Percentiles rank a stretch among this genome's conserved stretches.
These are phyloP conservation scores for Nomada lathburiana DNA, from an alignment of 2,888 invertebrate species.

Conservation along the genomic window DNA sequence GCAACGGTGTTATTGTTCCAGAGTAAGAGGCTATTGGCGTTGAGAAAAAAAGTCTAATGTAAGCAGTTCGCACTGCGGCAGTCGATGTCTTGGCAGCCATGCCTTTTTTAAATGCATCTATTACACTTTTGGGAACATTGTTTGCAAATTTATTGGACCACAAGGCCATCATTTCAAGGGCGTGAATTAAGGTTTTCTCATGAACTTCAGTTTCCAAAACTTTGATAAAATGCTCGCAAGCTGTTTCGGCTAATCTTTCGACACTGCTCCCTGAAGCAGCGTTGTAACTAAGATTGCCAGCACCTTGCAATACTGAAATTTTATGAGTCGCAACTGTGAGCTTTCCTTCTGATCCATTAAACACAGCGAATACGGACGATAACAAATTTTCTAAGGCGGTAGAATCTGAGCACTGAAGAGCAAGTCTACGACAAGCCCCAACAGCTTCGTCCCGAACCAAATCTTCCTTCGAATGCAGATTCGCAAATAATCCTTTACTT, in stretches of 20 bases:
- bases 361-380: slow-evolving; percentile 90
- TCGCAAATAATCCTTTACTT: slow-evolving; percentile 93
- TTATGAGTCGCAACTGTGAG: slow-evolving; percentile 95
- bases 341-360: slow-evolving; percentile 96
- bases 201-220: slow-evolving; percentile 95
- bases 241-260: slow-evolving; percentile 87
- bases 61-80: slow-evolving; percentile 91
- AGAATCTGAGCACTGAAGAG: slow-evolving; percentile 89
- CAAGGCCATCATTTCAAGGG: slow-evolving; percentile 91
- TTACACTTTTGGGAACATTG: slow-evolving; percentile 88
- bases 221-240: slow-evolving; percentile 89
- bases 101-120: slow-evolving; percentile 90
- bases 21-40: slow-evolving; percentile 72
- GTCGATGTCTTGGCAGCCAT: slow-evolving; percentile 91
- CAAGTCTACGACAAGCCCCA: slow-evolving; percentile 89
- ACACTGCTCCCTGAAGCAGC: slow-evolving; percentile 87
- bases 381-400: slow-evolving; percentile 89
- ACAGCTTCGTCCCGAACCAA: slow-evolving; percentile 90
- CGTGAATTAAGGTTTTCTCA: slow-evolving; percentile 94
- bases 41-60: slow-evolving; percentile 89
- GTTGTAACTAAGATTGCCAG: slow-evolving; percentile 91
- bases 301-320: slow-evolving; percentile 92
- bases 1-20: slow-evolving; percentile 86
- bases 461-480: slow-evolving; percentile 94
- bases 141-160: slow-evolving; percentile 90